Evolutionary conservation across 2,888 invertebrate species (phyloP).

Genomic region (Subacronicta megacephala): DNA sequence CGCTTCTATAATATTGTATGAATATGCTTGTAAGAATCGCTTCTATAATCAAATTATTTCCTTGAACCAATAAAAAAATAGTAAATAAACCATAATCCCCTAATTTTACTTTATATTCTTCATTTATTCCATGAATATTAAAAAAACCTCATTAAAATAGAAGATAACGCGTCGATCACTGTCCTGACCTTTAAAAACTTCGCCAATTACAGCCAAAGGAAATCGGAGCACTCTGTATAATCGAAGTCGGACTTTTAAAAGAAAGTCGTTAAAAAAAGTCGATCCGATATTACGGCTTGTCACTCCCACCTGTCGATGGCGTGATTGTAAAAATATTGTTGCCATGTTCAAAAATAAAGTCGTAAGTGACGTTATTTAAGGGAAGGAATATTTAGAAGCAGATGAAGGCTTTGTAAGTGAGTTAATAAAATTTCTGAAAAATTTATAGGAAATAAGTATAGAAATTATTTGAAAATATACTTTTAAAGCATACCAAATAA

Average conservation of each 20-base stretch:
- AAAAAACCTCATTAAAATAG: conserved; percentile 50
- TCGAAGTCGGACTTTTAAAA: conserved; percentile 68
- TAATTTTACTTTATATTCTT: not conserved
- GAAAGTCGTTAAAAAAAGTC: conserved; percentile 68
- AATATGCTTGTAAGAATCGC: too few relatives aligned
- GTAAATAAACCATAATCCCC: too few relatives aligned
- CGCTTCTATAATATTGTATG: too few relatives aligned
- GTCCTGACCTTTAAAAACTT: conserved; percentile 57
- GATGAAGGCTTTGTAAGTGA: too few relatives aligned
- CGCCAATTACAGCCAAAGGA: conserved; percentile 52
- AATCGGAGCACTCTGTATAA: conserved; percentile 67
- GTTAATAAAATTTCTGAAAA: too few relatives aligned
- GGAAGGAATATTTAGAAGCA: too few relatives aligned
- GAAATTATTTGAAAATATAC: too few relatives aligned
- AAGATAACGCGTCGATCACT: conserved; percentile 34
- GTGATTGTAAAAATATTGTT: conserved; percentile 78
- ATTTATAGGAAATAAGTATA: too few relatives aligned
- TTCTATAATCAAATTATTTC: too few relatives aligned
- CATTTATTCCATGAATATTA: conserved; percentile 17
- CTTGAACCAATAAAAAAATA: too few relatives aligned
- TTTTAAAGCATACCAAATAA: too few relatives aligned
- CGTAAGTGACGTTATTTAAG: conserved; percentile 40
- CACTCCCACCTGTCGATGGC: conserved; percentile 78
- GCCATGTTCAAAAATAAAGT: conserved; percentile 46
- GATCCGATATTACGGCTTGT: conserved; percentile 73